Evolutionary conservation across 53 echinoderm and acorn worm species (phyloP).

Genomic region (Stichopus horrens): DNA sequence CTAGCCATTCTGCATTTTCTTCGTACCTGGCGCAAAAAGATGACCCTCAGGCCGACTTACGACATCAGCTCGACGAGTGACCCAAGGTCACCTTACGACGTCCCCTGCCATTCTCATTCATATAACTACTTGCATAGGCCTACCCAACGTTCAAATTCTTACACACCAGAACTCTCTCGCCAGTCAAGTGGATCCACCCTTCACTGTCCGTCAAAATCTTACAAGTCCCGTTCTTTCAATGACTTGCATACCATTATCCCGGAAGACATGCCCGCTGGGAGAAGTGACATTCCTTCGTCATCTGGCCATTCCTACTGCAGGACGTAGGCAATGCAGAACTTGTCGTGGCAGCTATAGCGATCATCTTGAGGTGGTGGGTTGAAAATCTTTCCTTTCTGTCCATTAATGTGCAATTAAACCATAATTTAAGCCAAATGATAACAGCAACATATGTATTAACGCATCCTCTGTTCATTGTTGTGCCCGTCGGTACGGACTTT

Average conservation of each 20-base stretch:
- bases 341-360: not conserved
- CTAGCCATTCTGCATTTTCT: slow-evolving; percentile 74
- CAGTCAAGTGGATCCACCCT: slow-evolving; percentile 30
- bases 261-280: not conserved
- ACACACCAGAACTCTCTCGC: slow-evolving; percentile 17
- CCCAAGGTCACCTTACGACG: slow-evolving; percentile 18
- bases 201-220: not conserved
- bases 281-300: slow-evolving; percentile 4
- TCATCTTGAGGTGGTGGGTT: slow-evolving; percentile 6
- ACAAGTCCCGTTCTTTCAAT: slow-evolving; percentile 12
- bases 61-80: slow-evolving; percentile 1
- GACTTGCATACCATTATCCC: slow-evolving; percentile 34
- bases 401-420: too few relatives aligned
- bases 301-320: slow-evolving; percentile 9
- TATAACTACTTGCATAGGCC: slow-evolving; percentile 12
- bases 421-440: too few relatives aligned
- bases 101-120: not conserved
- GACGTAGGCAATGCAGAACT: not conserved
- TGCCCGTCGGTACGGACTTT: too few relatives aligned
- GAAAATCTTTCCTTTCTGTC: not conserved
- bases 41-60: slow-evolving; percentile 68
- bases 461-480: too few relatives aligned
- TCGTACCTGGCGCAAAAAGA: slow-evolving; percentile 91
- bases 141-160: slow-evolving; percentile 25
- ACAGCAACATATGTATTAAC: too few relatives aligned